Base-by-base conservation (phyloP, 2,113 vertebrate species). In the Lepus timidus region DNA sequence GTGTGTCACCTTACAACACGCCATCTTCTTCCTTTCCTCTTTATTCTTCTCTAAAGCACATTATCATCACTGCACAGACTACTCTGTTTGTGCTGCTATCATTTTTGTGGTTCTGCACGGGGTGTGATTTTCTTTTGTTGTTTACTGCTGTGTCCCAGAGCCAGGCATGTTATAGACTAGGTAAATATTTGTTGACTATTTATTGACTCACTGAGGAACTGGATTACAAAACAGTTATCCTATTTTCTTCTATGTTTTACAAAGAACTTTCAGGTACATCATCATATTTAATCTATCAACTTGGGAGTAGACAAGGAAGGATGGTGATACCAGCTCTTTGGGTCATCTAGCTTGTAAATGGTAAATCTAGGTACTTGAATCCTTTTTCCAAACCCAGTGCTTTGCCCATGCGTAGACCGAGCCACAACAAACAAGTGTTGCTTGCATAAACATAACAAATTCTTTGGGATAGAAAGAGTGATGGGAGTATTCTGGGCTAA, bases 401-500 rank as follows among this genome's bases (percentile, higher is more conserved):
- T 20, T 4, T 80, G 36, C 11, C 5, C 3, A 52, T 65, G 64
- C 76, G 33, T 52, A 44, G 52, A 73, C 9, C 6, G 83, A 96
- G 61, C 74, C 75, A 49, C n/a, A 71, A 88, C 75, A 94, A 95
- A 92, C 8, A 49, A 83, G 68, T 52, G 62, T 51, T 58, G 29
- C 71, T 95, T 96, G 88, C 79, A 95, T 79, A 94, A 95, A 94
- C 58, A 36, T 64, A 94, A 95, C 82, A 91, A 92, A 96, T 95
- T 83, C 70, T 92, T 96, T n/a, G 58, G 88, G 74, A 27, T 92
- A 90, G 91, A 74, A 92, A 96, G 94, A 97, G 39, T 88, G 70
- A 96, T 96, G 90, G 64, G 79, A 85, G 64, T 79, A 23, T 96
- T 97, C 80, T 85, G 82, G n/a, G 94, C 78, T 92, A 95, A 97